Evolutionary conservation across 2,888 invertebrate genomes (phyloP), one percentile per base, ranked within the genome.

Genomic region (Catocala sponsa): DNA sequence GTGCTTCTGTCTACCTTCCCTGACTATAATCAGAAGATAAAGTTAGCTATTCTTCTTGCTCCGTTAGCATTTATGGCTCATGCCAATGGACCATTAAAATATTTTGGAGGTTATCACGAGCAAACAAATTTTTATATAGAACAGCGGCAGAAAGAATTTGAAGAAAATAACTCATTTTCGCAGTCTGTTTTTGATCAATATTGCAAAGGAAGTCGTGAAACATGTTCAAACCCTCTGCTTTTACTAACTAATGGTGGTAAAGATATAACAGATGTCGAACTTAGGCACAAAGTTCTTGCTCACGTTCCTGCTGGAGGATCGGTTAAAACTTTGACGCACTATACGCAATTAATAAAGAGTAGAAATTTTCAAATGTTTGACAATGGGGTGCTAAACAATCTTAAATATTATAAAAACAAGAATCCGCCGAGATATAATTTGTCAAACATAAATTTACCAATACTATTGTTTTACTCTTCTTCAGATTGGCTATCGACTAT

Each of bases 21-120:
- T 0, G 59, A 76, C 42, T 87, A 86, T 52, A 87, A 86, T 59
- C 42, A 55, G 4, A 35, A 81, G 6, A 60, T 89, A 13, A 82
- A 66, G 63, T 79, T 79, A 9, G 85, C 79, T 6, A 70, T 77
- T 32, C 68, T 89, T 48, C 52, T 89, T n/a, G 87, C 84, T 10
- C 88, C 88, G 25, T 70, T 89, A 35, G 82, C 79, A 25, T 88
- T 79, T 65, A 86, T 90, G 84, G 72, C 74, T 50, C 68, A 84
- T 46, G 75, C 73, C 7, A 78, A 81, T 72, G 87, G 88, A 33
- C 84, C 86, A 12, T 50, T 88, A 4, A 76, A 72, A 55, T 41
- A 79, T 54, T 65, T 87, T 49, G 75, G 82, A 2, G 74, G 80
- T 42, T 76, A 78, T 13, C 74, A 78, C 25, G 66, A 48, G 13